Base-by-base conservation (phyloP, 2,797 vertebrate species). In the Synaphobranchus kaupii region DNA sequence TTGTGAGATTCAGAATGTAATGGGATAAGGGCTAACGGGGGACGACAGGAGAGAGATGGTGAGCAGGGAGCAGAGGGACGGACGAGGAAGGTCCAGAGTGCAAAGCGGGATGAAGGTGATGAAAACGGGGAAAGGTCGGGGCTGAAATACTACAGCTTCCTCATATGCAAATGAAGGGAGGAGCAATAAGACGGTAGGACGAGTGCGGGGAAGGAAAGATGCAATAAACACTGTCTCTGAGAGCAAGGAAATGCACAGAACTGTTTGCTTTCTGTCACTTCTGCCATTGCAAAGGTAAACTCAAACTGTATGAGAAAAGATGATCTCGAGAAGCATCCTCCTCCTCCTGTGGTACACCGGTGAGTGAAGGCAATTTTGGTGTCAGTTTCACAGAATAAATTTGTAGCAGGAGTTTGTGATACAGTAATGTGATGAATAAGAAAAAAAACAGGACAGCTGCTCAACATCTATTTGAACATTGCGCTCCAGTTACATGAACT, bases 281-380 rank as follows among this genome's bases (percentile, higher is more conserved):
- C 28, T 48, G 15, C 6, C 31, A 86, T 50, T 44, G 28, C 85
- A 28, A n/a, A 31, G 25, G 47, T 56, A 28, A 84, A 80, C 84
- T 52, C 15, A 20, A 39, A 31, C 47, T 39, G 47, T 52, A 68
- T 50, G 12, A 54, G 83, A 13, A 86, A 80, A 54, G n/a, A 88
- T 86, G 87, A 90, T 90, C 87, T 47, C 78, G 3, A 54, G 4
- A 89, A 9, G 85, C 15, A 7, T 89, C 9, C 1, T 92, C 78
- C 66, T 91, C 13, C 63, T 90, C 10, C 78, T 50, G 85, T 34
- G 89, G 12, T 87, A 84, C 56, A 66, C 86, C 87, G 90, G 92
- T 92, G 87, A 88, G 89, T 85, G 83, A 85, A 25, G 22, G 44
- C 58, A 2, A 54, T 34, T 44, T 80, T 22, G 25, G 73, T 12